phyloP scores from a whole-genome alignment of 2,113 vertebrate genomes.

The Chaenogobius annularis region DNA sequence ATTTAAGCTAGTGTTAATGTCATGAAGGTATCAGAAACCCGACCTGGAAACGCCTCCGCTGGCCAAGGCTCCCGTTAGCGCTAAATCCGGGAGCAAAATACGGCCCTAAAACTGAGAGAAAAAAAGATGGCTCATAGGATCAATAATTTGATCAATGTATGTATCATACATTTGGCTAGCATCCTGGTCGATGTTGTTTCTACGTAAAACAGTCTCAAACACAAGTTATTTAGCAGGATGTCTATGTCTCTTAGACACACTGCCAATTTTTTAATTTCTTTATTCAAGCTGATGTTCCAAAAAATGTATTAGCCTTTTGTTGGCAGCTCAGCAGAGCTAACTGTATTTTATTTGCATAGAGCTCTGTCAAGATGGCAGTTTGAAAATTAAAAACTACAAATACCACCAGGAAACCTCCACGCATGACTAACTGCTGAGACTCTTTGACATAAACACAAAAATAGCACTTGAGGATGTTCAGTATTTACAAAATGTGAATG shows the following conservation, averaged over 20 bases:
- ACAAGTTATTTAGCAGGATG: neutral
- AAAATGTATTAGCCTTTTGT: neutral
- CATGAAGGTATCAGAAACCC: too few relatives aligned
- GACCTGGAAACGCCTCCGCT: too few relatives aligned
- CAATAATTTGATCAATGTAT: too few relatives aligned
- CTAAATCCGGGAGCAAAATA: too few relatives aligned
- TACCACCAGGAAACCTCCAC: neutral
- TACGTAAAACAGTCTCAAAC: neutral
- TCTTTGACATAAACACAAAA: neutral
- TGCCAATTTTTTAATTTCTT: neutral
- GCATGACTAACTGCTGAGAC: neutral
- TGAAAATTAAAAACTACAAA: conserved; percentile 7
- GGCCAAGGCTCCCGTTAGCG: too few relatives aligned
- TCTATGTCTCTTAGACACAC: neutral
- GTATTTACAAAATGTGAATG: conserved; percentile 80
- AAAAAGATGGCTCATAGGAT: too few relatives aligned
- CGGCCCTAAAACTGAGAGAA: too few relatives aligned
- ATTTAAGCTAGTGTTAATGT: too few relatives aligned
- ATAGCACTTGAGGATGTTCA: conserved; percentile 24
- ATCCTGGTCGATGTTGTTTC: neutral
- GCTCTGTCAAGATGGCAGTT: neutral
- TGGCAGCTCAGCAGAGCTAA: neutral
- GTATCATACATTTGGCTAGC: too few relatives aligned
- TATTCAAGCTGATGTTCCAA: neutral
- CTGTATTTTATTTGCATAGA: neutral